phyloP scores from a whole-genome alignment of 2,113 vertebrate species.

The Elachura formosa region DNA sequence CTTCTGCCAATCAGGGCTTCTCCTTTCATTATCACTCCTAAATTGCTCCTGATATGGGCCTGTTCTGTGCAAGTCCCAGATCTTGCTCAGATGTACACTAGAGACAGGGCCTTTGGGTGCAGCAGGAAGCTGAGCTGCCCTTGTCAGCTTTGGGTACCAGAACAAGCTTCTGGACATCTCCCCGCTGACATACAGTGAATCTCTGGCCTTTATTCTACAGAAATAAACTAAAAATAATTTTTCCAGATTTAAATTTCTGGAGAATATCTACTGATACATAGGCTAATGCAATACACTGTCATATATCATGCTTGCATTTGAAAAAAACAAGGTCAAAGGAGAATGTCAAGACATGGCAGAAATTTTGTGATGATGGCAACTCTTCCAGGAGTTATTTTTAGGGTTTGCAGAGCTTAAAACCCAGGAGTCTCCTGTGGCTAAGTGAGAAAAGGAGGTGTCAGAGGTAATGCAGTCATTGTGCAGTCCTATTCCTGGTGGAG shows the following conservation, averaged over 20 bases:
- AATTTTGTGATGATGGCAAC: not conserved
- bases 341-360: rapidly evolving
- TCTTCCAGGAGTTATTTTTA: not conserved
- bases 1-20: not conserved
- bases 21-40: not conserved
- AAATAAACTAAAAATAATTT: not conserved
- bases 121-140: not conserved
- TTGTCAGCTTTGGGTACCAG: not conserved
- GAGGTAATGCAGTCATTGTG: not conserved
- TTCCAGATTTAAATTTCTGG: not conserved
- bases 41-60: not conserved
- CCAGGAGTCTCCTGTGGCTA: not conserved
- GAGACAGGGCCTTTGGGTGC: not conserved
- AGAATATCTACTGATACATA: not conserved
- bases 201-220: not conserved
- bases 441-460: not conserved
- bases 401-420: not conserved
- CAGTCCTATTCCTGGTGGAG: not conserved
- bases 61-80: not conserved
- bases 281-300: not conserved
- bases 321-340: not conserved
- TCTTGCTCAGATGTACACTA: not conserved
- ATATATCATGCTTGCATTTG: not conserved
- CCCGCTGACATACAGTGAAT: rapidly evolving
- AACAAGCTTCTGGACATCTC: not conserved